Evolutionary conservation across 2,888 invertebrate species (phyloP).

Genomic region (Sarcophaga carnaria): DNA sequence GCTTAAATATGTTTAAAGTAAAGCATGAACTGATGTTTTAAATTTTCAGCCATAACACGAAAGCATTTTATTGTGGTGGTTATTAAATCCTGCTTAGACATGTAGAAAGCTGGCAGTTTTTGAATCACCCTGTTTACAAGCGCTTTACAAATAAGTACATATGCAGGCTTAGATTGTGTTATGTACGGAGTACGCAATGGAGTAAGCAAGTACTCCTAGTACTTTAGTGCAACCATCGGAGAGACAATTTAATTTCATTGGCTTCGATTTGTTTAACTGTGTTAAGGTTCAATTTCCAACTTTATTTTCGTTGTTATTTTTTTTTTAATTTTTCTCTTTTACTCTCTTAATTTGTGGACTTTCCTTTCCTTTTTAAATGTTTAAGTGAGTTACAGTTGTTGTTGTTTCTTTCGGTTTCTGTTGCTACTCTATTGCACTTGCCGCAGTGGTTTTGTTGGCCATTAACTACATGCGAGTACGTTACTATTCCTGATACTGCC

Average conservation of each 20-base stretch:
- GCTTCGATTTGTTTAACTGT: constrained; percentile 67
- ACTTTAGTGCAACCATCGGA: neutral
- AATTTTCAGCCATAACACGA: too few species aligned
- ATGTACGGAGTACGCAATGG: constrained; percentile 4
- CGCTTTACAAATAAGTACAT: too few species aligned
- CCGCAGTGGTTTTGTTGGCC: constrained; percentile 40
- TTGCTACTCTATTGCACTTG: constrained; percentile 57
- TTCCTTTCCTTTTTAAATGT: constrained; percentile 11
- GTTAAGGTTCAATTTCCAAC: constrained; percentile 41
- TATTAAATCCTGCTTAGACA: too few species aligned
- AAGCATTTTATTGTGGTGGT: too few species aligned
- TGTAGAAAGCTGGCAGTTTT: too few species aligned
- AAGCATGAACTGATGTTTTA: too few species aligned
- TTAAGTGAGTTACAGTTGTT: neutral
- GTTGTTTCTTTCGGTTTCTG: neutral
- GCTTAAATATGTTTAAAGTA: too few species aligned
- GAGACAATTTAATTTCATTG: constrained; percentile 68
- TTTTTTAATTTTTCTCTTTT: constrained; percentile 30
- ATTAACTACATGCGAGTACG: constrained; percentile 20
- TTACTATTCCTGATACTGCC: constrained; percentile 49
- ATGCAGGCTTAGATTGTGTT: neutral
- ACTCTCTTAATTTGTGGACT: neutral
- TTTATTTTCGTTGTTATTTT: neutral
- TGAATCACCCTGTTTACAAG: too few species aligned
- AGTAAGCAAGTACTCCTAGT: neutral